Percentiles rank a stretch among this genome's conserved stretches.
These are phyloP conservation scores for Atherix ibis DNA, from an alignment of 2,888 invertebrate genomes.

Conservation along the genomic window DNA sequence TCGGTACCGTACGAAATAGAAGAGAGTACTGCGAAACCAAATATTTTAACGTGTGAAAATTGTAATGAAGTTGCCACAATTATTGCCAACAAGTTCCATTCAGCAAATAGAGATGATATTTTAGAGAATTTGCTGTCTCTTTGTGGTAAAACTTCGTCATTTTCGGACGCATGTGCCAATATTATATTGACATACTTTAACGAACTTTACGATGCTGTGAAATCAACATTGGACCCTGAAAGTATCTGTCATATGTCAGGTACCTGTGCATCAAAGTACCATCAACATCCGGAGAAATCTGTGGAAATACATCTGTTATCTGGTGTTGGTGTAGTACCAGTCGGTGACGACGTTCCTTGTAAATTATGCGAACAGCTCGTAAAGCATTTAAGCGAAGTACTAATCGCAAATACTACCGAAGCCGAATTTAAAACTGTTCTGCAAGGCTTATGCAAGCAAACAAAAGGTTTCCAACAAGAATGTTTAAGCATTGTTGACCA, in stretches of 20 bases:
- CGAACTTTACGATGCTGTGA: conserved; percentile 46
- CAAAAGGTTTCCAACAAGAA: conserved; percentile 50
- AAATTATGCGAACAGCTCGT: conserved; percentile 75
- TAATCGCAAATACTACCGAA: conserved; percentile 75
- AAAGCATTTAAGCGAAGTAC: conserved; percentile 57
- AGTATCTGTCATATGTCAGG: conserved; percentile 63
- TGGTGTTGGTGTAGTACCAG: conserved; percentile 38
- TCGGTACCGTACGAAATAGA: conserved; percentile 5
- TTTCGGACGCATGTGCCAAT: conserved; percentile 66
- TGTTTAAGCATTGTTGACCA: conserved; percentile 62
- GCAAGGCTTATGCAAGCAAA: conserved; percentile 66
- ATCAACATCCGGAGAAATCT: conserved; percentile 45
- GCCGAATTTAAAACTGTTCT: conserved; percentile 62
- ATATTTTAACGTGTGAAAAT: conserved; percentile 19
- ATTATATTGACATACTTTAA: conserved; percentile 58
- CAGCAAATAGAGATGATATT: conserved; percentile 25
- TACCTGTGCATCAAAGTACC: conserved; percentile 51
- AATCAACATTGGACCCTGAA: conserved; percentile 42
- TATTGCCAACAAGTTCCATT: conserved; percentile 24
- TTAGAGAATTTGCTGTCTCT: conserved; percentile 32
- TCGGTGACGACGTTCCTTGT: conserved; percentile 57
- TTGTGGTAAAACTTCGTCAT: conserved; percentile 54
- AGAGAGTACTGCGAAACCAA: not conserved
- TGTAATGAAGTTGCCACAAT: conserved; percentile 23
- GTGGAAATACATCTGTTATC: conserved; percentile 41